Conservation (phyloP, 2,888 invertebrate genomes). For the Agriotes lineatus region DNA sequence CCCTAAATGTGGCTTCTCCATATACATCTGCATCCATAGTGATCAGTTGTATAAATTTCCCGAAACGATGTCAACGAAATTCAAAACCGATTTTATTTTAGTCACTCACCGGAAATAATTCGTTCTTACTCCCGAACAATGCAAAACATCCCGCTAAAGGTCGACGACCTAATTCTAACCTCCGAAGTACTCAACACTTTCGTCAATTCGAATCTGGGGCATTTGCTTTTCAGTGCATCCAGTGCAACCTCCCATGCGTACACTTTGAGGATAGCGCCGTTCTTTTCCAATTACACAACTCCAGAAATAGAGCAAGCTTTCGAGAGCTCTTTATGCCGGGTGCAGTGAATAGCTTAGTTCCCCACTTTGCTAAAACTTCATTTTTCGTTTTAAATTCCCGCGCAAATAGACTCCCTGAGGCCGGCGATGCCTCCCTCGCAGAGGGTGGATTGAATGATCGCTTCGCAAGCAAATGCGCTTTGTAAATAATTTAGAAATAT, state of each 20-base stretch:
- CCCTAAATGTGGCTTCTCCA: too few species aligned
- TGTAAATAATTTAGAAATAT: conserved; percentile 39
- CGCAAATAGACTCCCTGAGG: conserved; percentile 27
- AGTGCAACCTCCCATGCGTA: background rate
- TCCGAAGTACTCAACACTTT: conserved; percentile 4
- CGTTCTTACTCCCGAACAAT: background rate
- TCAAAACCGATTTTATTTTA: background rate
- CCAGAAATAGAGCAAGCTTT: conserved; percentile 20
- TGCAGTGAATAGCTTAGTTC: conserved; percentile 7
- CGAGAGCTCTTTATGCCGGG: conserved; percentile 13
- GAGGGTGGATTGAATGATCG: conserved; percentile 37
- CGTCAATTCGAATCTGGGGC: conserved; percentile 2
- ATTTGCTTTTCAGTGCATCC: conserved; percentile 10
- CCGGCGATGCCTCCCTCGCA: conserved; percentile 16
- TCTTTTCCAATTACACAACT: conserved; percentile 24
- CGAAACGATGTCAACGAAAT: background rate
- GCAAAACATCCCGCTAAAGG: conserved; percentile 2
- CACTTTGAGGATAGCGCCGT: background rate
- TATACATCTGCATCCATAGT: too few species aligned
- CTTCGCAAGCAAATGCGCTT: conserved; percentile 35
- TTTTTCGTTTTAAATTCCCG: conserved; percentile 33
- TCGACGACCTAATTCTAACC: background rate
- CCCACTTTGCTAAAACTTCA: conserved; percentile 11
- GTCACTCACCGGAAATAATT: background rate
- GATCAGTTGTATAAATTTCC: too few species aligned